These are phyloP conservation scores for Arvicanthis niloticus DNA, from an alignment of 2,113 vertebrate genomes.

Conservation along the genomic window DNA sequence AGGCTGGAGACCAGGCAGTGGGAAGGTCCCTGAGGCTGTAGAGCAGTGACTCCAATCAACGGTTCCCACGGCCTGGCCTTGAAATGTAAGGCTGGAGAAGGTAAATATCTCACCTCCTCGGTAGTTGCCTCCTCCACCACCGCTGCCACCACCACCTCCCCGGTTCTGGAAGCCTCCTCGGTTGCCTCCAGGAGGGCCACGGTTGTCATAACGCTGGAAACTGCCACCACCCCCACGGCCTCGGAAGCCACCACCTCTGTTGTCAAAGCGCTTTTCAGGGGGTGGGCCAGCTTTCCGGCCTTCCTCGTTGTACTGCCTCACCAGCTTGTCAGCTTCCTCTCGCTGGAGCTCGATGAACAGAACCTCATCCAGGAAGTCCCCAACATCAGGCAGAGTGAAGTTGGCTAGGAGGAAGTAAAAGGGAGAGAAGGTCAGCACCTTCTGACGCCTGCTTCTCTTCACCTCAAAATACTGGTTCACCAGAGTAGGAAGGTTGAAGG, in stretches of 20 bases:
- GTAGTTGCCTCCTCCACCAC: slow-evolving; percentile 85
- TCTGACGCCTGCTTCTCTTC: neutral
- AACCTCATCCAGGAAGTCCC: slow-evolving; percentile 94
- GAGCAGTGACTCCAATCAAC: neutral
- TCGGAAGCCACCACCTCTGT: slow-evolving; percentile 90
- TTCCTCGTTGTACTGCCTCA: slow-evolving; percentile 95
- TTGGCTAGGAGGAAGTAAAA: slow-evolving; percentile 87
- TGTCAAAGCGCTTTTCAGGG: slow-evolving; percentile 94
- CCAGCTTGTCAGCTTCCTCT: slow-evolving; percentile 91
- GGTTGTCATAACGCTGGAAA: slow-evolving; percentile 93
- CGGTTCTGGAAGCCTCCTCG: slow-evolving; percentile 85
- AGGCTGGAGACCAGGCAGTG: neutral
- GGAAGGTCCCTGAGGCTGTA: neutral
- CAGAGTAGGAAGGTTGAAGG: slow-evolving; percentile 22
- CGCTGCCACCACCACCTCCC: slow-evolving; percentile 84
- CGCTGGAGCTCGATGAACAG: slow-evolving; percentile 90
- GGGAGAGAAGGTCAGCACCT: neutral
- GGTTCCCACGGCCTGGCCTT: neutral
- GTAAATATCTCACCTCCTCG: slow-evolving; percentile 80
- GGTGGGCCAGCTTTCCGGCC: slow-evolving; percentile 93
- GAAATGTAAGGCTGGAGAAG: neutral
- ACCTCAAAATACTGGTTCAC: no score
- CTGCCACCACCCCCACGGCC: slow-evolving; percentile 84
- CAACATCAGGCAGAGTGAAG: slow-evolving; percentile 91
- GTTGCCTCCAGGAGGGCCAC: slow-evolving; percentile 85